Percentiles rank a stretch among this genome's conserved stretches.
These are phyloP conservation scores for Dicycla oo DNA, from an alignment of 2,888 invertebrate genomes.

Conservation along the genomic window DNA sequence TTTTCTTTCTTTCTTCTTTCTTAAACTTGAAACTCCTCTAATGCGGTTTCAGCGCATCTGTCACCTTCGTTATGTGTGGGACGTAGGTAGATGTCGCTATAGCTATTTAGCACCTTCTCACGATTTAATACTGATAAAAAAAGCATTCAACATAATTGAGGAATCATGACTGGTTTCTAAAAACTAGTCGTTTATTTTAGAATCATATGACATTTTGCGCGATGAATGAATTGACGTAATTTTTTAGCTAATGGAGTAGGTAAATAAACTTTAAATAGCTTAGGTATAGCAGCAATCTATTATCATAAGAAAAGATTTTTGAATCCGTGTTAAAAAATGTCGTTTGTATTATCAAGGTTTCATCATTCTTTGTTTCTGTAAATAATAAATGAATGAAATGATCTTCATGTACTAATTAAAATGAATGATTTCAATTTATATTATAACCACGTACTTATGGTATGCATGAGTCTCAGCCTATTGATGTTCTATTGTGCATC, in stretches of 20 bases:
- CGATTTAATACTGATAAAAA: background rate
- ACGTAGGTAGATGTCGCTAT: background rate
- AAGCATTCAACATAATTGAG: slow-evolving; percentile 2
- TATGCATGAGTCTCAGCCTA: slow-evolving; percentile 28
- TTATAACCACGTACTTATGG: slow-evolving; percentile 46
- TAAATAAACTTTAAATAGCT: background rate
- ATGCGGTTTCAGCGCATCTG: slow-evolving; percentile 17
- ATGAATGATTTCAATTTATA: slow-evolving; percentile 57
- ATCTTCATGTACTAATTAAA: slow-evolving; percentile 55
- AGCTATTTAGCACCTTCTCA: slow-evolving; percentile 16
- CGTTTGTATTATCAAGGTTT: slow-evolving; percentile 17
- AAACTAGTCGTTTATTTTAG: background rate
- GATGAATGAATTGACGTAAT: slow-evolving; percentile 7
- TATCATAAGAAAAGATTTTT: background rate
- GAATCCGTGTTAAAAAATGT: slow-evolving; percentile 18
- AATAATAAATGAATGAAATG: slow-evolving; percentile 45
- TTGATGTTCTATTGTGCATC: slow-evolving; percentile 60
- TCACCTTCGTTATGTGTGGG: background rate
- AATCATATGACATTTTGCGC: background rate
- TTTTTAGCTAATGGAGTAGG: background rate
- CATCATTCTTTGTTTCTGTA: slow-evolving; percentile 41
- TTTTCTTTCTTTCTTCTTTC: no score
- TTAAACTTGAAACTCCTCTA: slow-evolving; percentile 1
- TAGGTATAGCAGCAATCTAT: background rate
- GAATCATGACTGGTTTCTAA: background rate